These are phyloP conservation scores for Puma concolor DNA, from an alignment of 2,113 vertebrate genomes.

Conservation along the genomic window DNA sequence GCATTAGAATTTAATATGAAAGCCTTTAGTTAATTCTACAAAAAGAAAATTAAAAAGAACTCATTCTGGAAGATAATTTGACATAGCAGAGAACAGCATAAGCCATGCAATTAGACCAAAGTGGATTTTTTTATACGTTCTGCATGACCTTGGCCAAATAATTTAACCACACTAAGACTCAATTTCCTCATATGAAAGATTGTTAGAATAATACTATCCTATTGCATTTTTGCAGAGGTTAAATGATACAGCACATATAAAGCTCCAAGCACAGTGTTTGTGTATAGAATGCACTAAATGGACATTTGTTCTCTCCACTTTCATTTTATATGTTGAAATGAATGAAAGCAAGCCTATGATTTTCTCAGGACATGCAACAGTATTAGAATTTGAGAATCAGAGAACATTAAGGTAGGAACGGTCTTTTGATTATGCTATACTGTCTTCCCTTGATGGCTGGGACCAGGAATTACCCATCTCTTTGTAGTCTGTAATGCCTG, in stretches of 20 bases:
- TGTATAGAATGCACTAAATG: background rate
- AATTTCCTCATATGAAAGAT: background rate
- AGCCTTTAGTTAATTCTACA: constrained; percentile 28
- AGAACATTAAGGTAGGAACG: background rate
- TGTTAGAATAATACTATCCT: background rate
- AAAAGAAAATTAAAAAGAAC: constrained; percentile 21
- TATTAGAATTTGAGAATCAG: background rate
- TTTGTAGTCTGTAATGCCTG: background rate
- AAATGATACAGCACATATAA: background rate
- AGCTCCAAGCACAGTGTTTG: background rate
- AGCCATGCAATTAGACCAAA: background rate
- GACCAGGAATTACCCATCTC: background rate
- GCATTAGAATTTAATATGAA: background rate
- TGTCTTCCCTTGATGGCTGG: background rate
- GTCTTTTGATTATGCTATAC: background rate
- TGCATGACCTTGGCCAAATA: background rate
- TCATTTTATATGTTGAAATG: background rate
- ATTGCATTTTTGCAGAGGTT: background rate
- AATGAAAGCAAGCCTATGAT: background rate
- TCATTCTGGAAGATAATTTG: background rate
- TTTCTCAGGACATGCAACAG: background rate
- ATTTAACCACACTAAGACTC: background rate
- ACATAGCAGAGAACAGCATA: background rate
- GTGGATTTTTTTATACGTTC: background rate
- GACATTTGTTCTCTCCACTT: background rate